These are phyloP conservation scores for Papilio aristodemus DNA, from an alignment of 1,140 invertebrate species.

Conservation along the genomic window DNA sequence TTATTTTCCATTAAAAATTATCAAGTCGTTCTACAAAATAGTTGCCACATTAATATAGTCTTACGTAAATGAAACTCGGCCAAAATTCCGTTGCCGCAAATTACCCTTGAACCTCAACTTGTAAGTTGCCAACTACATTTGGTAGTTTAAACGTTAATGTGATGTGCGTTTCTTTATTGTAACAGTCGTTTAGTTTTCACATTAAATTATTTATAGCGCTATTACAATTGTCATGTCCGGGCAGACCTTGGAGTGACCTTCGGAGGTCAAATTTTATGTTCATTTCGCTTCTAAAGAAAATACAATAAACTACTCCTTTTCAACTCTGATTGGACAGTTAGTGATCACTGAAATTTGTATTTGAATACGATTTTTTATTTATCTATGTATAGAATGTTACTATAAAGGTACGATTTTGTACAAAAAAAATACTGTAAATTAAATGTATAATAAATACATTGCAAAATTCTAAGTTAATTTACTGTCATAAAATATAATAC, in stretches of 20 bases:
- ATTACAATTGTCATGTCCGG: slow-evolving; percentile 24
- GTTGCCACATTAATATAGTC: no score
- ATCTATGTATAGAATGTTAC: no score
- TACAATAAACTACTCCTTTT: neutral
- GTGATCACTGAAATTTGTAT: slow-evolving; percentile 11
- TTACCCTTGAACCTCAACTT: slow-evolving; percentile 4
- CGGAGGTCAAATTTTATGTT: slow-evolving; percentile 8
- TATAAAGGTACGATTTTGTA: no score
- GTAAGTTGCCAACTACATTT: neutral
- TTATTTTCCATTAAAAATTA: no score
- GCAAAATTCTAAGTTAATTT: no score
- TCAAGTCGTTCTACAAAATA: no score
- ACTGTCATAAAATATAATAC: no score
- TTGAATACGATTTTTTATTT: no score
- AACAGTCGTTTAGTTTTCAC: slow-evolving; percentile 6
- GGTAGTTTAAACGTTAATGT: neutral
- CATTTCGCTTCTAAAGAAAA: neutral
- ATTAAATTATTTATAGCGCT: slow-evolving; percentile 25
- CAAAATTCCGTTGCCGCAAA: neutral
- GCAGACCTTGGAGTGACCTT: slow-evolving; percentile 8
- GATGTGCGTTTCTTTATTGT: slow-evolving; percentile 18
- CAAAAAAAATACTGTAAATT: no score
- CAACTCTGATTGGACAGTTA: slow-evolving; percentile 5
- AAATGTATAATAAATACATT: no score
- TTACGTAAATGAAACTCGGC: neutral